Evolutionary conservation across 30 jellyfish, hydroid and myxozoan species (phyloP), one percentile per base, ranked within the genome.

Genomic region (Hydra vulgaris): DNA sequence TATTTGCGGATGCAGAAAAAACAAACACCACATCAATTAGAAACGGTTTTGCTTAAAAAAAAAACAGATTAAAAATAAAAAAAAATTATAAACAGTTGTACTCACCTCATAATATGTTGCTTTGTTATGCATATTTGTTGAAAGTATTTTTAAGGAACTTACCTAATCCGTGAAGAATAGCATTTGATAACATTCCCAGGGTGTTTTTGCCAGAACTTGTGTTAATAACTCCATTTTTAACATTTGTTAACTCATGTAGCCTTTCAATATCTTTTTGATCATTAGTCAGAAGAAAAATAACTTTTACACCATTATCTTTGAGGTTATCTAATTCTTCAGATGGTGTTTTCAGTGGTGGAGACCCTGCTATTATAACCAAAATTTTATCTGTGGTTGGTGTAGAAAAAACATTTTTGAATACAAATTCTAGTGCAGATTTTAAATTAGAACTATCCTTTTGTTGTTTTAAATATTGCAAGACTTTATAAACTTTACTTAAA

Each of bases 251-350:
- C 68, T 73, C 54, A 21, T 85, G 81, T 1, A 72, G 76, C 74
- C 77, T 78, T 67, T 56, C 53, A 16, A 54, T 40, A 27, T 79
- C 74, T 1, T 81, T 40, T 54, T 89, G 93, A 27, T 78, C 83
- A 17, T 90, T 90, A 18, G 84, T 54, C 23, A 77, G 66, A 73
- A 84, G 86, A 76, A 89, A 40, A 4, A 80, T 76, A 27, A 85
- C 90, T 21, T 84, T 70, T 0, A 85, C 84, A 22, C 83, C 81
- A 12, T 27, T 86, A 26, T 52, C 20, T 56, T 53, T 82, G 0
- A 89, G 79, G 19, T 54, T 21, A 18, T 80, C 23, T 70, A 80
- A 66, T 80, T 18, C 27, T 21, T 15, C 27, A 27, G 21, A 12
- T 25, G 27, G 17, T 19, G n/a, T 8, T 18, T 1, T 3, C 27